A percentile compares a stretch with the other conserved stretches of the same genome.
phyloP scores from a whole-genome alignment of 2,797 vertebrate species.

The Eulemur coronatus region DNA sequence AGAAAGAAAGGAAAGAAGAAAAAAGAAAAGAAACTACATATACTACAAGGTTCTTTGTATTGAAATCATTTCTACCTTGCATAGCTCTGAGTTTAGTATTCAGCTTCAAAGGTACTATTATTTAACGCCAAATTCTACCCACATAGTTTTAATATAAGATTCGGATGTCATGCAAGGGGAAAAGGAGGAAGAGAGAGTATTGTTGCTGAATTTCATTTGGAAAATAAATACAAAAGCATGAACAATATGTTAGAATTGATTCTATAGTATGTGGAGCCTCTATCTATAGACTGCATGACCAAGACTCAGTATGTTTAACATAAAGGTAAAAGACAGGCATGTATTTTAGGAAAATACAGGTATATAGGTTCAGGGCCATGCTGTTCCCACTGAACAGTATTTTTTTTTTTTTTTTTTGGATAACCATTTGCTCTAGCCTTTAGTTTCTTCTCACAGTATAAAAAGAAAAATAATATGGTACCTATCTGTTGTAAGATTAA shows the following conservation, averaged over 20 bases:
- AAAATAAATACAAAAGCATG: background rate
- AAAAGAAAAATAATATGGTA: background rate
- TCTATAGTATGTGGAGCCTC: background rate
- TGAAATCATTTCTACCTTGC: background rate
- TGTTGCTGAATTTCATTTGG: background rate
- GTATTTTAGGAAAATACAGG: background rate
- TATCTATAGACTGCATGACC: background rate
- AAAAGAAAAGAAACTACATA: background rate
- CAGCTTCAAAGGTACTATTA: background rate
- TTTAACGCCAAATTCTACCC: background rate
- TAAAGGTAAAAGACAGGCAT: background rate
- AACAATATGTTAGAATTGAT: background rate
- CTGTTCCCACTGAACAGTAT: background rate
- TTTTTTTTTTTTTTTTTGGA: background rate
- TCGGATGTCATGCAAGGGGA: background rate
- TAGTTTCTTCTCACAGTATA: slow-evolving; percentile 1
- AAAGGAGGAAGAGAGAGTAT: background rate
- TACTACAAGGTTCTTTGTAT: background rate
- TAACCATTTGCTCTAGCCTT: background rate
- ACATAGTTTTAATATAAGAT: background rate
- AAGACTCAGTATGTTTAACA: background rate
- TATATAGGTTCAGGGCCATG: background rate
- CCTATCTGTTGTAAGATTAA: slow-evolving; percentile 2
- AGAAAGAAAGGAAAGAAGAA: background rate
- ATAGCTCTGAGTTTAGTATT: background rate